Evolutionary conservation across 2,888 invertebrate species (phyloP).

Genomic region (Diplazon laetatorius): DNA sequence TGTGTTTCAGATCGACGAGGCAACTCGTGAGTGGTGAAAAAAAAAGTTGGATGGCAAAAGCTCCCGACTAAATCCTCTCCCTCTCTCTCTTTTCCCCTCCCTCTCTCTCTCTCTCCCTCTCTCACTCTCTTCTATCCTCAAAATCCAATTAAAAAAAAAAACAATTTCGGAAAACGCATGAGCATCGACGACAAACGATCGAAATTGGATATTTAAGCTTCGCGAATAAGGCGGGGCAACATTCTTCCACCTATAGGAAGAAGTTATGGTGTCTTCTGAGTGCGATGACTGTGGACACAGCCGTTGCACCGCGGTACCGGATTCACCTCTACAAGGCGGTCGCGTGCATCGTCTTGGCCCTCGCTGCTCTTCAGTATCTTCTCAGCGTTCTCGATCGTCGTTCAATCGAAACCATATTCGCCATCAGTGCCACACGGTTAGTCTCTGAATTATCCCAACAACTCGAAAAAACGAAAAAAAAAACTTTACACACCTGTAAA

Average conservation of each 20-base stretch:
- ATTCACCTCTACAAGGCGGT: conserved; percentile 85
- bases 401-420: conserved; percentile 80
- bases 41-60: conserved; percentile 20
- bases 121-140: background rate
- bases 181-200: conserved; percentile 18
- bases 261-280: conserved; percentile 81
- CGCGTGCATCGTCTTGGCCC: conserved; percentile 85
- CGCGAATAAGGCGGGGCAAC: conserved; percentile 67
- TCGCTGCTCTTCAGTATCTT: conserved; percentile 88
- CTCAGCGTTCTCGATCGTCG: conserved; percentile 86
- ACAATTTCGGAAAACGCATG: background rate
- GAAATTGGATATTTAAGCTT: conserved; percentile 50
- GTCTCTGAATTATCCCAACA: too few relatives aligned
- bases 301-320: conserved; percentile 83
- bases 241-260: conserved; percentile 75
- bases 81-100: background rate
- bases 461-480: too few relatives aligned
- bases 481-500: too few relatives aligned
- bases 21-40: background rate
- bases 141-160: background rate
- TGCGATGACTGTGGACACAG: conserved; percentile 81
- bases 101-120: conserved; percentile 1
- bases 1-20: conserved; percentile 27
- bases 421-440: conserved; percentile 79
- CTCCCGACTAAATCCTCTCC: background rate